Evolutionary conservation across 2,888 invertebrate species (phyloP).

Genomic region (Exephanes ischioxanthus): DNA sequence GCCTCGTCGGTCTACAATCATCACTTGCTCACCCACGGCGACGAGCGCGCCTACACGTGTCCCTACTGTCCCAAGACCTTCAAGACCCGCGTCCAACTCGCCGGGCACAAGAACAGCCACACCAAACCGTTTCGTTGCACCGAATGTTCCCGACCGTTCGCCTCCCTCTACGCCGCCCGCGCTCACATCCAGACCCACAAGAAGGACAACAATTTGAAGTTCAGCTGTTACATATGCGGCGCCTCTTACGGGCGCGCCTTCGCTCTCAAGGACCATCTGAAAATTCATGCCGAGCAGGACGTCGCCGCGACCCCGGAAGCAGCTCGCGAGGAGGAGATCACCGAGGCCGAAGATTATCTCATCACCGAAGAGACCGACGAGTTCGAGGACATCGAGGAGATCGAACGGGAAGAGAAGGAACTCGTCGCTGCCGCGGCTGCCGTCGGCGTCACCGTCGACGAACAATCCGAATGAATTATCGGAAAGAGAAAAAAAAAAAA

Average conservation of each 20-base stretch:
- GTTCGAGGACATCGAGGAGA: slow-evolving; percentile 66
- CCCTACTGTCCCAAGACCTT: slow-evolving; percentile 92
- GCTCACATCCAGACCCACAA: slow-evolving; percentile 92
- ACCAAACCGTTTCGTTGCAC: slow-evolving; percentile 92
- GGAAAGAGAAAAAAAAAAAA: neutral
- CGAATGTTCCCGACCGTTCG: slow-evolving; percentile 91
- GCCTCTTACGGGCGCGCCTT: slow-evolving; percentile 92
- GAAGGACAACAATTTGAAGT: slow-evolving; percentile 89
- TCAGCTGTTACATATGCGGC: slow-evolving; percentile 90
- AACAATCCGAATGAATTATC: slow-evolving; percentile 25
- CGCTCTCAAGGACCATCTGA: slow-evolving; percentile 91
- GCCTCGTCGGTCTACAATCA: slow-evolving; percentile 93
- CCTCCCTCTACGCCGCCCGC: slow-evolving; percentile 91
- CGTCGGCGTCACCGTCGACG: slow-evolving; percentile 15
- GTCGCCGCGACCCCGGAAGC: slow-evolving; percentile 81
- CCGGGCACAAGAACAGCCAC: slow-evolving; percentile 93
- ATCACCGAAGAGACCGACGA: slow-evolving; percentile 77
- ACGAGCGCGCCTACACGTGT: slow-evolving; percentile 91
- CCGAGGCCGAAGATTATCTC: slow-evolving; percentile 79
- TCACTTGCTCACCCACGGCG: slow-evolving; percentile 91
- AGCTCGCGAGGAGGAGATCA: slow-evolving; percentile 80
- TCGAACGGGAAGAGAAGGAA: slow-evolving; percentile 58
- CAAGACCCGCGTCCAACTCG: slow-evolving; percentile 92
- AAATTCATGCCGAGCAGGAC: slow-evolving; percentile 87
- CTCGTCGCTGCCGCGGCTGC: slow-evolving; percentile 51